Evolutionary conservation across 2,113 vertebrate species (phyloP), one percentile per base, ranked within the genome.

Genomic region (Stictonetta naevosa): DNA sequence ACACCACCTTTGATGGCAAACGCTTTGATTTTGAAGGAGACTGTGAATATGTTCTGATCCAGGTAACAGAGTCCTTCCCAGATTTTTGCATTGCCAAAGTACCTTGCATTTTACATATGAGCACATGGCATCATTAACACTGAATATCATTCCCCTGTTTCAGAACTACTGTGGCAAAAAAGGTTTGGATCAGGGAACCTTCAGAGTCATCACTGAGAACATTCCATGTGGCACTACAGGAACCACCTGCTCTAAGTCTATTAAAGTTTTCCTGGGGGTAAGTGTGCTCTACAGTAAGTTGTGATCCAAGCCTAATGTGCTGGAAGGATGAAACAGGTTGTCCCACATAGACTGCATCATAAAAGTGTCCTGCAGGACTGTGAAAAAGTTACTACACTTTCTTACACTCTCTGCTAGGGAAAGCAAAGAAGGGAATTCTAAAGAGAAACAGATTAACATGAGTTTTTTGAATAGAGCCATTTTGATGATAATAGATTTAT

Each of bases 161-260:
- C 96, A 99, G 99, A 98, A 99, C 95, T 98, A 97, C 92, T 99
- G 99, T 20, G 92, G 98, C 8, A 93, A 94, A 23, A 97, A 90
- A 16, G 52, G 94, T 44, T 77, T 56, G 15, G 94, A 89, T 11
- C 78, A 62, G 42, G 98, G 98, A 64, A 97, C 97, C 56, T 99
- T 99, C 97, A 98, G 98, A 26, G 97, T 99, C 3, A 97, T 99
- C 96, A 99, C 98, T 1, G 99, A 99, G 97, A 99, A 99, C 29
- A 95, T 99, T 76, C 99, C 98, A 20, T 99, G 99, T 34, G 99
- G 99, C 52, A 99, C 98, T 63, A 99, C 98, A 1, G 99, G 99
- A 63, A 98, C 98, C 67, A 99, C 99, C 52, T 99, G 99, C 91
- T 99, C 99, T 79, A 99, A 99, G 91, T 97, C 98, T 92, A 99